Conservation (phyloP, 30 jellyfish, hydroid and myxozoan species). For the Aurelia aurita region DNA sequence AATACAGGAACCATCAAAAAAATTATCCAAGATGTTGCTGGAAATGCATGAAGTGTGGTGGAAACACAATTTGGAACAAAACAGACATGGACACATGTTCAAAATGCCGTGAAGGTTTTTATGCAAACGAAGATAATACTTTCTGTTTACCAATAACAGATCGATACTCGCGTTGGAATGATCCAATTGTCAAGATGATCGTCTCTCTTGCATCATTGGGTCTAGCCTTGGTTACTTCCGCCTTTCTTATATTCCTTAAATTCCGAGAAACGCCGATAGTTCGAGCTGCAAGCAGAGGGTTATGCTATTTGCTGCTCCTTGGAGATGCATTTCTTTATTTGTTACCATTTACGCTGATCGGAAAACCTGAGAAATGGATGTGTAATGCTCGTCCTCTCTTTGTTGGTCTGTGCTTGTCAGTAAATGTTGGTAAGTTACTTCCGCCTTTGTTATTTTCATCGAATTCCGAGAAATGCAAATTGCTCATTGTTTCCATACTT, state of each 20-base stretch:
- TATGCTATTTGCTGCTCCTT: conserved; percentile 66
- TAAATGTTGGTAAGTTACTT: conserved; percentile 75
- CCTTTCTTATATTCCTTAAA: conserved; percentile 26
- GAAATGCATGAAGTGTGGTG: conserved; percentile 78
- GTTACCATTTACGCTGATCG: conserved; percentile 60
- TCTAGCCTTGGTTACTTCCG: conserved; percentile 7
- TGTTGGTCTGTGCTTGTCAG: conserved; percentile 73
- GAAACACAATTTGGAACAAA: conserved; percentile 54
- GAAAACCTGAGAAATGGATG: conserved; percentile 62
- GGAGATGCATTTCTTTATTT: conserved; percentile 54
- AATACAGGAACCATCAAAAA: conserved; percentile 22
- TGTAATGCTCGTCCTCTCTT: conserved; percentile 67
- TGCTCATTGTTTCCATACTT: too few species aligned
- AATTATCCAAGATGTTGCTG: conserved; percentile 87
- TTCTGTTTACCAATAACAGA: conserved; percentile 37
- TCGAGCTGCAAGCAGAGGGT: conserved; percentile 73
- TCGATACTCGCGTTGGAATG: conserved; percentile 25
- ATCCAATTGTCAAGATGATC: conserved; percentile 1
- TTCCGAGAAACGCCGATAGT: conserved; percentile 75
- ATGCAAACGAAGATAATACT: conserved; percentile 38
- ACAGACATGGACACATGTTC: conserved; percentile 57
- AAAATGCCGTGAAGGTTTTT: conserved; percentile 39
- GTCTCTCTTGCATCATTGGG: conserved; percentile 47
- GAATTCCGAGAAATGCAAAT: conserved; percentile 63
- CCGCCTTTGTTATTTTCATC: conserved; percentile 21